Base-by-base conservation (phyloP, 2,888 invertebrate genomes). In the Panorpa germanica region DNA sequence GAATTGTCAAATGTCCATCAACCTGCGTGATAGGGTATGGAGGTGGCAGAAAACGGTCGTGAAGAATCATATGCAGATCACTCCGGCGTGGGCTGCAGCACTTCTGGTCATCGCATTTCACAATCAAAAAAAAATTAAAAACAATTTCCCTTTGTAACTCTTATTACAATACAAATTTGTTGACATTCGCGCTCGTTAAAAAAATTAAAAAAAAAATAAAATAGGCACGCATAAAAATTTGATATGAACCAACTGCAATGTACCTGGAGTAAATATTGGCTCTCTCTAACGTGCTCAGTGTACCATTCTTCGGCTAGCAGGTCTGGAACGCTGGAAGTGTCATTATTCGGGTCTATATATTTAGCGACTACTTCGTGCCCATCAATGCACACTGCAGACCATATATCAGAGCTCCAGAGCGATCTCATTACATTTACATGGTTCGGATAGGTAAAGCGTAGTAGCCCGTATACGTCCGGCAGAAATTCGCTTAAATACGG, bases 341-440 rank as follows among this genome's bases (percentile, higher is more conserved):
- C 31, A 35, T 38, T 34, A n/a, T n/a, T 15, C 23, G 39, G 38
- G 31, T 37, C 37, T 21, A 37, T 34, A 32, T 39, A 39, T 34
- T 36, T 20, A 33, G 39, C 38, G 15, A 34, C 33, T 25, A 37
- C 34, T 43, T 13, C 5, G 10, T 25, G 10, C 5, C 38, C 39
- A 38, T 49, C 47, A 26, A 48, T 46, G 2, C 39, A 31, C 6
- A 39, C 32, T 15, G 35, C 25, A 28, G 24, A 39, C 47, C 50
- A 52, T 22, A 50, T 37, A 35, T 48, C 38, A 17, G 45, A n/a
- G n/a, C n/a, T n/a, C n/a, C n/a, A n/a, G n/a, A n/a, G n/a, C n/a
- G n/a, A n/a, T n/a, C n/a, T n/a, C n/a, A n/a, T n/a, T n/a, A n/a
- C n/a, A n/a, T n/a, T n/a, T n/a, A n/a, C n/a, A n/a, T n/a, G n/a